Evolutionary conservation across 2,888 invertebrate genomes (phyloP).

Genomic region (Scaptomyza parva): DNA sequence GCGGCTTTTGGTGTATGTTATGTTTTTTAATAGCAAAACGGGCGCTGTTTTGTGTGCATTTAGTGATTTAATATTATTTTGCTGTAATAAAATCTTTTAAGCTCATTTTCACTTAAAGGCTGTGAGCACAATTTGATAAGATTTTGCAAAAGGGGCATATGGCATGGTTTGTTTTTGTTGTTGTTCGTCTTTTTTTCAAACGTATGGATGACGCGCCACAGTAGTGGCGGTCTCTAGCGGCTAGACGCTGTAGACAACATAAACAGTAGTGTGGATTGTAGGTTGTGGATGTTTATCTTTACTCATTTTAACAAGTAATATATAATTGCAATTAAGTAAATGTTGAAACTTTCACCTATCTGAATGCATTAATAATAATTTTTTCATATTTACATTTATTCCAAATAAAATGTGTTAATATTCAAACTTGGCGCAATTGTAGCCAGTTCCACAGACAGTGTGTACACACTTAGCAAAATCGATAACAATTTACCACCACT

Average conservation of each 20-base stretch:
- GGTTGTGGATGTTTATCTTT: neutral
- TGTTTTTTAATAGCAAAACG: slow-evolving; percentile 42
- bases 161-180: neutral
- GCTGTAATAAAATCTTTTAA: slow-evolving; percentile 42
- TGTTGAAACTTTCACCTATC: neutral
- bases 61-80: slow-evolving; percentile 48
- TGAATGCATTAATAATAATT: neutral
- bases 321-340: neutral
- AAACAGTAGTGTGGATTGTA: slow-evolving; percentile 3
- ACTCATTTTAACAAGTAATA: neutral
- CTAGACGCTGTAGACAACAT: neutral
- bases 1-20: slow-evolving; percentile 42
- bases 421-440: neutral
- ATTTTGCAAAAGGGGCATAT: slow-evolving; percentile 16
- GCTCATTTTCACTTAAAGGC: slow-evolving; percentile 43
- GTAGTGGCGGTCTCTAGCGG: slow-evolving; percentile 28
- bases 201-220: slow-evolving; percentile 26
- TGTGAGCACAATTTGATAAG: slow-evolving; percentile 41
- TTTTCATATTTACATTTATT: neutral
- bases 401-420: neutral
- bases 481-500: slow-evolving; percentile 22
- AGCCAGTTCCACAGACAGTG: neutral
- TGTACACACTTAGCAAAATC: neutral
- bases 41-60: slow-evolving; percentile 53
- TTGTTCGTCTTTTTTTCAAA: slow-evolving; percentile 22